phyloP scores from a whole-genome alignment of 2,113 vertebrate species.

The Phalacrocorax aristotelis region DNA sequence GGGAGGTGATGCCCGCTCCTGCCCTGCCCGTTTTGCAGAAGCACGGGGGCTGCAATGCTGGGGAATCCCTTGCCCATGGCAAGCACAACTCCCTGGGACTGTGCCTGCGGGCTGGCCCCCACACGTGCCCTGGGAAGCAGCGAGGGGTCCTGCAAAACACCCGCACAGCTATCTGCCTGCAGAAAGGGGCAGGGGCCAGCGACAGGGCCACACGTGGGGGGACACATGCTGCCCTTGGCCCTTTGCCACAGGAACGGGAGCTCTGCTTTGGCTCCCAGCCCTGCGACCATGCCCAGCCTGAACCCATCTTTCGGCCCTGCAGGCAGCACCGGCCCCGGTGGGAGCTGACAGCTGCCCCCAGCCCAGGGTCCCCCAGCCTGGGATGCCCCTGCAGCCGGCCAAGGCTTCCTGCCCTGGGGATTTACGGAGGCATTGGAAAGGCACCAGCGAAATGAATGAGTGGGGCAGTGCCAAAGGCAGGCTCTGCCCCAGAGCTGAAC shows the following conservation, averaged over 20 bases:
- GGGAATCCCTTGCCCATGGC: neutral
- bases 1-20: neutral
- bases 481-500: neutral
- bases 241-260: neutral
- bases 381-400: neutral
- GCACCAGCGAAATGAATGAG: neutral
- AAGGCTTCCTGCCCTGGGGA: neutral
- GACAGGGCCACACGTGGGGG: rapidly evolving
- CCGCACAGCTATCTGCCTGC: rapidly evolving
- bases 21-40: rapidly evolving
- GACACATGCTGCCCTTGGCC: neutral
- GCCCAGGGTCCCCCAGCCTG: rapidly evolving
- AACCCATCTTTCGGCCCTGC: rapidly evolving
- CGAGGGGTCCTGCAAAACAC: neutral
- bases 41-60: rapidly evolving
- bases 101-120: neutral
- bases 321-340: neutral
- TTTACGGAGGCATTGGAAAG: rapidly evolving
- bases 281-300: rapidly evolving
- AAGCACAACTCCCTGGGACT: neutral
- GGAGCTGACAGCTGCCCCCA: rapidly evolving
- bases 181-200: neutral
- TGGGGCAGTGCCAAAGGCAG: rapidly evolving
- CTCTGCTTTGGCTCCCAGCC: neutral
- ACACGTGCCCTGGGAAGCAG: rapidly evolving